Percentiles rank a stretch among this genome's conserved stretches.
Evolutionary conservation across 2,113 vertebrate species (phyloP).

Genomic region (Tachysurus fulvidraco): DNA sequence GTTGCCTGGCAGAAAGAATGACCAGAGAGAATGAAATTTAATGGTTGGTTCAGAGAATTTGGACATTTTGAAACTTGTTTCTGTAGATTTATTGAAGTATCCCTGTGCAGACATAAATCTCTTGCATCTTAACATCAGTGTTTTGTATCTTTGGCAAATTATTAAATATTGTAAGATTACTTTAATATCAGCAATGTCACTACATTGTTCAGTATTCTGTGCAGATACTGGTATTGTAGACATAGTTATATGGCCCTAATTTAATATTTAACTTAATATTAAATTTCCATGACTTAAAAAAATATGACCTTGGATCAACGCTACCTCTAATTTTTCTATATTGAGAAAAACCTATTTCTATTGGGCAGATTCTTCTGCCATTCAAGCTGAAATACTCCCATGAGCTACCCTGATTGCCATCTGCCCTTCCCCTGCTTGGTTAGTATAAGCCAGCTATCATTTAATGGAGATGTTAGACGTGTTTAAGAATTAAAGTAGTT

Average conservation of each 20-base stretch:
- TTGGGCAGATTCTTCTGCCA: not conserved
- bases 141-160: not conserved
- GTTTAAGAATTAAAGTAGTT: not conserved
- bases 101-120: not conserved
- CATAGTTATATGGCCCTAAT: not conserved
- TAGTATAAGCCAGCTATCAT: not conserved
- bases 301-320: not conserved
- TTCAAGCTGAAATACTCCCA: not conserved
- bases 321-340: not conserved
- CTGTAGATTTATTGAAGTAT: not conserved
- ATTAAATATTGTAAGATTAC: not conserved
- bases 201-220: not conserved
- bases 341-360: not conserved
- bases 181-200: not conserved
- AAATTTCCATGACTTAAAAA: not conserved
- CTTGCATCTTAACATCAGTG: not conserved
- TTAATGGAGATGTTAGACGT: not conserved
- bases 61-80: not conserved
- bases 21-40: conserved; percentile 4
- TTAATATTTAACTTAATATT: not conserved
- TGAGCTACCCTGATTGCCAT: not conserved
- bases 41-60: not conserved
- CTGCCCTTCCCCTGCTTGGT: not conserved
- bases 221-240: not conserved
- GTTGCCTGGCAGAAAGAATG: conserved; percentile 8